These are phyloP conservation scores for Drosophila teissieri DNA, from an alignment of 1,140 invertebrate genomes.

Conservation along the genomic window DNA sequence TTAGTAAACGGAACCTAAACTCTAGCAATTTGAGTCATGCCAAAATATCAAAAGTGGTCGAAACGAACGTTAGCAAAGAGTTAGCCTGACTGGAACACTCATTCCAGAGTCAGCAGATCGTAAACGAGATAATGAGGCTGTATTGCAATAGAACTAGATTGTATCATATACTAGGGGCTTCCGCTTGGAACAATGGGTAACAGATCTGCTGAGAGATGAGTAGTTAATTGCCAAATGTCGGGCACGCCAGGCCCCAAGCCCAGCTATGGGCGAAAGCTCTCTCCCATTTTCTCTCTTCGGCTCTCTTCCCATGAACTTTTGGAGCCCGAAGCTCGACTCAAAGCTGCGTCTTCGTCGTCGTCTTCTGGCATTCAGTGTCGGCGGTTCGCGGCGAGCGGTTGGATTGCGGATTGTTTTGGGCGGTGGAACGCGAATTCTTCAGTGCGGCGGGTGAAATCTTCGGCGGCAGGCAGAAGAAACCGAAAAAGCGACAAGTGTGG, in stretches of 20 bases:
- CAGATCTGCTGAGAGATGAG: slow-evolving; percentile 32
- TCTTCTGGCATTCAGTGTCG: slow-evolving; percentile 37
- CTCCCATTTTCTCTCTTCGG: slow-evolving; percentile 7
- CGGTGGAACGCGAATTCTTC: slow-evolving; percentile 29
- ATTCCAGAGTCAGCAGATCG: slow-evolving; percentile 11
- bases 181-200: slow-evolving; percentile 61
- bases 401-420: slow-evolving; percentile 22
- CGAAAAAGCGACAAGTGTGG: slow-evolving; percentile 33
- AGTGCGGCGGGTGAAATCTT: slow-evolving; percentile 74
- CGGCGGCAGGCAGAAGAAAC: slow-evolving; percentile 27
- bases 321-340: slow-evolving; percentile 61
- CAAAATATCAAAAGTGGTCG: neutral
- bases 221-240: slow-evolving; percentile 59
- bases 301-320: slow-evolving; percentile 24
- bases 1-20: neutral
- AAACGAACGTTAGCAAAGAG: neutral
- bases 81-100: neutral
- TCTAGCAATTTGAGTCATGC: too few relatives aligned
- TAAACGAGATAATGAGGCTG: slow-evolving; percentile 8
- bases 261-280: slow-evolving; percentile 15
- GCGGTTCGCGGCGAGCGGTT: slow-evolving; percentile 63
- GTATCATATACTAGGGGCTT: slow-evolving; percentile 36
- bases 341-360: slow-evolving; percentile 29
- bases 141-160: slow-evolving; percentile 1
- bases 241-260: slow-evolving; percentile 1